Evolutionary conservation across 2,888 invertebrate genomes (phyloP).

Genomic region (Bruchidius siliquastri): DNA sequence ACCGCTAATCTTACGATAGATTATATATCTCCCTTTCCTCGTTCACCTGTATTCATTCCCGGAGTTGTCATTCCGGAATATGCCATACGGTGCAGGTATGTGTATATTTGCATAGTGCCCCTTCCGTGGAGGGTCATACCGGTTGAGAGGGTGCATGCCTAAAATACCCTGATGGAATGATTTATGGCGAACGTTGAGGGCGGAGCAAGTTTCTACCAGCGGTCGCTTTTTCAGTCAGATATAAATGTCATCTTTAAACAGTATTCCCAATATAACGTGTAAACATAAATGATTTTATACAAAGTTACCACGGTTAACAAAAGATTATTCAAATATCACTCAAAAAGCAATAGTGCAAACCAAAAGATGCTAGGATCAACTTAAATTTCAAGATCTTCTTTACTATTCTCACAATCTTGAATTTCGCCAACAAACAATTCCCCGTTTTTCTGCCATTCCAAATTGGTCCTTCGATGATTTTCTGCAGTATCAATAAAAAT

Average conservation of each 20-base stretch:
- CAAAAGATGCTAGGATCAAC: no score
- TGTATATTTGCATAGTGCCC: slow-evolving; percentile 11
- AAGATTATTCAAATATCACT: no score
- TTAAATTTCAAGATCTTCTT: no score
- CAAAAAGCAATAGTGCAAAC: no score
- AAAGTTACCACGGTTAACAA: no score
- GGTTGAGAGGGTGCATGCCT: slow-evolving; percentile 20
- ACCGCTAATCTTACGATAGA: no score
- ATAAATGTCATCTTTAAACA: no score
- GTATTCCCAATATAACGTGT: no score
- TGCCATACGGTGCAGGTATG: background rate
- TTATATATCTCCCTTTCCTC: background rate
- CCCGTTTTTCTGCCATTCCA: background rate
- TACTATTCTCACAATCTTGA: no score
- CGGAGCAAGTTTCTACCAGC: background rate
- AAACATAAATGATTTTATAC: no score
- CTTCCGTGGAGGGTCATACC: slow-evolving; percentile 26
- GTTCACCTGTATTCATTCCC: background rate
- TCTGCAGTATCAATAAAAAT: background rate
- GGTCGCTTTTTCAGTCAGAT: background rate
- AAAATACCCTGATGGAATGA: slow-evolving; percentile 24
- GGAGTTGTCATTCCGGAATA: background rate
- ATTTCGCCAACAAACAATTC: background rate
- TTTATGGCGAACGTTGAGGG: slow-evolving; percentile 22
- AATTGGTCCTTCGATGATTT: background rate